Base-by-base conservation (phyloP, 2,888 invertebrate species). In the Autographa gamma region DNA sequence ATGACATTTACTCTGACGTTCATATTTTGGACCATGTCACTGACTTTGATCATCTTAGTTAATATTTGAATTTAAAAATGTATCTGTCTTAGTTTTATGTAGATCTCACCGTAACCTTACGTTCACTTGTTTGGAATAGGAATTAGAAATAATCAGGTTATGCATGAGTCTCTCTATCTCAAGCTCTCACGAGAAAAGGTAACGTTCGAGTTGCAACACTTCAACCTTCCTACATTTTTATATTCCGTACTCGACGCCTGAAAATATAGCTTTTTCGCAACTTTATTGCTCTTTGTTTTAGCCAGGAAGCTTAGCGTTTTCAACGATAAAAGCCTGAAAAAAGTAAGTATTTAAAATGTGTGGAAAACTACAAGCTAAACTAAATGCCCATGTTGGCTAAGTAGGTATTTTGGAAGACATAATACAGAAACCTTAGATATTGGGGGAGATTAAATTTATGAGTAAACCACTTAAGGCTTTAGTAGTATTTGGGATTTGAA, bases 71-170 rank as follows among this genome's bases (percentile, higher is more conserved):
- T 32, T 16, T 19, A 6, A 16, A 18, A 62, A 62, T 16, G 25
- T 16, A 58, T 34, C 25, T 58, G 32, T n/a, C 63, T 14, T 13
- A 9, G 31, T 32, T 9, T 41, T 62, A 43, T 31, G 25, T 63
- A 48, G 16, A 52, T 60, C 43, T 58, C 43, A 18, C 18, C 43
- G 19, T 62, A 61, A 31, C n/a, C 43, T 52, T 41, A 16, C 19
- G 2, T 63, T 13, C 43, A 43, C 48, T 34, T 62, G 43, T 56
- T 65, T 25, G 62, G 63, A 64, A 63, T 69, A 60, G 14, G 61
- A 66, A 76, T 76, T 63, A 74, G 66, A 59, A 78, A 59, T 4
- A 66, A 54, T 69, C 19, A 69, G 69, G 62, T 62, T 69, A 60
- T 52, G 13, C 54, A 73, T 63, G 60, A 52, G 38, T 54, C 18